Base-by-base conservation (phyloP, 2,113 vertebrate genomes). In the Anhinga rufa region DNA sequence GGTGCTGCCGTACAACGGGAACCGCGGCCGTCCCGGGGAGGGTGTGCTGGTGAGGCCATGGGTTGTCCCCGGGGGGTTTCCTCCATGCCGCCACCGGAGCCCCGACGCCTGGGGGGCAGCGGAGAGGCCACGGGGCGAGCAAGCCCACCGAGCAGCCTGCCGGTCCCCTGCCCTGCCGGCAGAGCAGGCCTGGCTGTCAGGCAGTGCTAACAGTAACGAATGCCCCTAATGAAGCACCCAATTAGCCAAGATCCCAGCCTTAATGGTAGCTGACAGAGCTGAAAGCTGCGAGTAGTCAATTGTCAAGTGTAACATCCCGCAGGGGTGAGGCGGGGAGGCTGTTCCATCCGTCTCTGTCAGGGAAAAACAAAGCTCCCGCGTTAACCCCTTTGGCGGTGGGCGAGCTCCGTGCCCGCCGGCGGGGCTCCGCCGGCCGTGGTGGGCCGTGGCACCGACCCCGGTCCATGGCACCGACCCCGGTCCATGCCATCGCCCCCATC, bases 181-280 rank as follows among this genome's bases (percentile, higher is more conserved):
- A 40, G 85, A 84, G 87, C 90, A 26, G 51, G 54, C 66, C 70
- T 2, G 76, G 89, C 91, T 96, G 95, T 94, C 96, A 97, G 93
- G 91, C 77, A 68, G 84, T 31, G 28, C 88, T 97, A 91, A 92
- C 84, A 7, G 93, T 96, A 97, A 95, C 86, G 96, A 97, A 97
- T 95, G 91, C 94, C 94, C 94, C 86, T 97, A 96, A 97, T 96
- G 94, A 97, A 97, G 95, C 88, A 91, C 92, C 96, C 95, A 97
- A 97, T 97, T 97, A 97, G 92, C 88, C 80, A 9, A 62, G 90
- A 93, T 96, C 95, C 94, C 68, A 86, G 89, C 81, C 92, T 62
- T 97, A 97, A 97, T 97, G 91, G 96, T 76, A 94, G 96, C 94
- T 97, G 97, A 97, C 96, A 94, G 97, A 95, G 95, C 93, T 90